Conservation (phyloP, 2,113 vertebrate species). For the Stercorarius parasiticus region DNA sequence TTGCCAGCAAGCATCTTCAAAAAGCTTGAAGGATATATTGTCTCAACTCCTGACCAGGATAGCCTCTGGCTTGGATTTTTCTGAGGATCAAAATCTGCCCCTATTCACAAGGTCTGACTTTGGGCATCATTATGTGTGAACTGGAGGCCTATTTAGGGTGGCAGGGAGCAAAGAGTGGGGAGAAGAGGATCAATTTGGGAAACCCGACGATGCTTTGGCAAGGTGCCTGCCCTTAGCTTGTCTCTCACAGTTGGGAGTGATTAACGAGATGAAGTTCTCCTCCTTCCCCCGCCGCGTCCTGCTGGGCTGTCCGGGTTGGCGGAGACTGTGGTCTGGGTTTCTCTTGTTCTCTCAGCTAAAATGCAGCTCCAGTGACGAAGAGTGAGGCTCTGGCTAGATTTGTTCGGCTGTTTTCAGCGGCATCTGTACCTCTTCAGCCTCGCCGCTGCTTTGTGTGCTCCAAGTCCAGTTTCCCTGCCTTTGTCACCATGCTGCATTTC, state of each 20-base stretch:
- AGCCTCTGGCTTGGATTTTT: background rate
- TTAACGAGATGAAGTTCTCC: background rate
- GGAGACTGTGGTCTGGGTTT: background rate
- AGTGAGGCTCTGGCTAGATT: background rate
- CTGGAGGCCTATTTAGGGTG: too few species aligned
- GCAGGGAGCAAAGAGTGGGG: background rate
- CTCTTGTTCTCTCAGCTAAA: background rate
- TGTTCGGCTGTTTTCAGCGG: background rate
- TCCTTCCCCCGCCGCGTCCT: background rate
- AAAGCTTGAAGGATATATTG: background rate
- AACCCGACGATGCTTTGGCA: accelerated
- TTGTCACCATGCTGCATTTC: accelerated
- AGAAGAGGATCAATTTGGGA: background rate
- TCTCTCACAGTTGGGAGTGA: background rate
- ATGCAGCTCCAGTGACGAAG: background rate
- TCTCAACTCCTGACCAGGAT: background rate
- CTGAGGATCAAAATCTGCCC: background rate
- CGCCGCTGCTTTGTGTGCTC: background rate
- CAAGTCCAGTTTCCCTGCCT: background rate
- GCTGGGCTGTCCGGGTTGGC: background rate
- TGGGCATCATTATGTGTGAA: background rate
- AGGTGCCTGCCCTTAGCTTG: background rate
- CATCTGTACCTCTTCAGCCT: background rate
- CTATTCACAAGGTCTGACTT: background rate
- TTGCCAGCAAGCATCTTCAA: background rate